Base-by-base conservation (phyloP, 2,797 vertebrate species). In the Gymnocypris eckloni region DNA sequence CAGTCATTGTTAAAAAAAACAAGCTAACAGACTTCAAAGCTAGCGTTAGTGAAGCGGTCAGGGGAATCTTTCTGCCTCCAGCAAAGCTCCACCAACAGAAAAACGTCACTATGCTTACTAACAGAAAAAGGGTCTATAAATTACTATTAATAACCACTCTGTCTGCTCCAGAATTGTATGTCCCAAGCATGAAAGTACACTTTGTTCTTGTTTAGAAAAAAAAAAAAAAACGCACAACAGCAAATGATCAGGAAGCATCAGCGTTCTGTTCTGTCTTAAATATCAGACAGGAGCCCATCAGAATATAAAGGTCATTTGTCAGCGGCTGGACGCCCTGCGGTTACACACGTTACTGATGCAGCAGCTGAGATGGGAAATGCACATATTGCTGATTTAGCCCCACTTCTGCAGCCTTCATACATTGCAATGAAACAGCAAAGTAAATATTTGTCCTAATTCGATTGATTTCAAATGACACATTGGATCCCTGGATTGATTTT, bases 291-390 rank as follows among this genome's bases (percentile, higher is more conserved):
- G 22, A 22, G 64, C 70, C 56, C 54, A 56, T 88, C 85, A 76
- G 67, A 80, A 61, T 28, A 87, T 79, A 64, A 90, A 88, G 87
- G 88, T 88, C 88, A 87, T 59, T 81, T 84, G 39, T 86, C 83
- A 78, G 52, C 76, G 37, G 84, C 6, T 41, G n/a, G 33, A 82
- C n/a, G 37, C 59, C 82, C 56, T 56, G 3, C n/a, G 45, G 66
- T 64, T 69, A 50, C 84, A 64, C 10, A 0, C 6, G 7, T 41
- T 77, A 70, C 81, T 84, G 81, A 64, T 75, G 54, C n/a, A n/a
- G 50, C 28, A 48, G 3, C 61, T 54, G 56, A 64, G 56, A 45
- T 18, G 33, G 2, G 22, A 73, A 18, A 45, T 73, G n/a, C 75
- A 64, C 43, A 22, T 80, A 54, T 81, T 33, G 28, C 28, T 33